A percentile compares a stretch with the other conserved stretches of the same genome.
Evolutionary conservation across 2,888 invertebrate species (phyloP).

Genomic region (Osedax fenrisi): DNA sequence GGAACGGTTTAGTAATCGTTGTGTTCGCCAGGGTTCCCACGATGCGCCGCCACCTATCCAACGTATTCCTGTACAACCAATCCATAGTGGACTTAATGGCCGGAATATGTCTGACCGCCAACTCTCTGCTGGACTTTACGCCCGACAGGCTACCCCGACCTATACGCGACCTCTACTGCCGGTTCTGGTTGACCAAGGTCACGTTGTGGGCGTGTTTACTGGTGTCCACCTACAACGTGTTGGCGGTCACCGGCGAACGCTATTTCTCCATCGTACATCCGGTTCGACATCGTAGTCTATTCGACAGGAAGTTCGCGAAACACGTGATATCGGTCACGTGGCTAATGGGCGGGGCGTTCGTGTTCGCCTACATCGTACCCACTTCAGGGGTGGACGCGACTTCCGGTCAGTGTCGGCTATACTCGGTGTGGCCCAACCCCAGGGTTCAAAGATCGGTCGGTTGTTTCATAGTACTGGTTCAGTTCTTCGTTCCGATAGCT

Average conservation of each 20-base stretch:
- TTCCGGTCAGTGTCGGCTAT: not conserved
- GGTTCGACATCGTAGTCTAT: not conserved
- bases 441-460: not conserved
- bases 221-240: not conserved
- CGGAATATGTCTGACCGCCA: not conserved
- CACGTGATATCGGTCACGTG: not conserved
- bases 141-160: not conserved
- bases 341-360: not conserved
- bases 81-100: not conserved
- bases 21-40: not conserved
- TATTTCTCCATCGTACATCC: not conserved
- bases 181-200: not conserved
- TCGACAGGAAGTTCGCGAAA: not conserved
- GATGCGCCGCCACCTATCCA: not conserved
- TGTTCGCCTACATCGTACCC: not conserved
- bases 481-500: not conserved
- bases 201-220: not conserved
- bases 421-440: not conserved
- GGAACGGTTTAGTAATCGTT: not conserved
- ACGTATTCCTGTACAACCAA: not conserved
- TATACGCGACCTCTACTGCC: not conserved
- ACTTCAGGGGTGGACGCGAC: not conserved
- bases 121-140: not conserved
- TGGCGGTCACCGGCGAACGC: not conserved
- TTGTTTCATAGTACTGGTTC: not conserved